Evolutionary conservation across 2,113 vertebrate genomes (phyloP).

Genomic region (Propithecus coquereli): DNA sequence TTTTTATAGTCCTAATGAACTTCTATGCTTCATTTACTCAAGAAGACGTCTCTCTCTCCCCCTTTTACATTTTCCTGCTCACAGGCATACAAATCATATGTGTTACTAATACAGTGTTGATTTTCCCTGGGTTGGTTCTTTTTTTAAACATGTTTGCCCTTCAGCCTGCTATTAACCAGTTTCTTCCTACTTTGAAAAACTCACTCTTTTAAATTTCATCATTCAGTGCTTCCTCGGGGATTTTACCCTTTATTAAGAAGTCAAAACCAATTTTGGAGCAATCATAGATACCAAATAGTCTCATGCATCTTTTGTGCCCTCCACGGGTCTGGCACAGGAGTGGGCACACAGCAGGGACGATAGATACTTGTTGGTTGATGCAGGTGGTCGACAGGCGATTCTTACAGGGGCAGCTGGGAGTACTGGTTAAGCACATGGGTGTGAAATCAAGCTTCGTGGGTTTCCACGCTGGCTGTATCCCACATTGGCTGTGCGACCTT

Average conservation of each 20-base stretch:
- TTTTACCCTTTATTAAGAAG: conserved; percentile 70
- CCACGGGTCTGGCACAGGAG: background rate
- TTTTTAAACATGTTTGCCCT: conserved; percentile 64
- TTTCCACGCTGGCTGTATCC: background rate
- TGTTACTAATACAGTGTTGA: conserved; percentile 57
- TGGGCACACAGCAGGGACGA: background rate
- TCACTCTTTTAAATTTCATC: conserved; percentile 75
- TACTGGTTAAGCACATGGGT: accelerated
- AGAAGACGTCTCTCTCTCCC: background rate
- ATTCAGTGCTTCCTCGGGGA: conserved; percentile 56
- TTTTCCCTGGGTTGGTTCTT: conserved; percentile 52
- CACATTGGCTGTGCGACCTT: background rate
- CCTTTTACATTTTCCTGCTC: conserved; percentile 50
- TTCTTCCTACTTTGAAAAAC: conserved; percentile 75
- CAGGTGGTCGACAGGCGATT: background rate
- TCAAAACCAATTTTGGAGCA: conserved; percentile 74
- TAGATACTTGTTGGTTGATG: background rate
- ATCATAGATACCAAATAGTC: conserved; percentile 62
- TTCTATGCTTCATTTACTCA: conserved; percentile 50
- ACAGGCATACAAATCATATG: conserved; percentile 54
- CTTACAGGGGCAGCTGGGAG: background rate
- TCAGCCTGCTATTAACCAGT: conserved; percentile 74
- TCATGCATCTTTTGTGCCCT: conserved; percentile 52
- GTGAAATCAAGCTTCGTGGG: accelerated
- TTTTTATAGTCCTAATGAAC: conserved; percentile 37